Evolutionary conservation across 2,113 vertebrate genomes (phyloP), one percentile per base, ranked within the genome.

Genomic region (Hippocampus barbouri): DNA sequence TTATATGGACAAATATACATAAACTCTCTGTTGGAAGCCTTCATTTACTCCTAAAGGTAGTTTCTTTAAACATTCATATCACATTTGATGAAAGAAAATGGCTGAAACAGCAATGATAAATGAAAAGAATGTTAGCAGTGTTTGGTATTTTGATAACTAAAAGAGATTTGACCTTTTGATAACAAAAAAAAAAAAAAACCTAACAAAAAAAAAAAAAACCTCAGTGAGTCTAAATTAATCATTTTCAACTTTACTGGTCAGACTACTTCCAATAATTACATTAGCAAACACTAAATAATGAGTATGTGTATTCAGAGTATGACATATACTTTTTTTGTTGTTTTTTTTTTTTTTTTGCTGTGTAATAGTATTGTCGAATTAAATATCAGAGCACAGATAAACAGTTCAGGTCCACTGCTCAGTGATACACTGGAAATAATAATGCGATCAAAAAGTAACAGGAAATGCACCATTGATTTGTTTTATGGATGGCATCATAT

Each of bases 1-100:
- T 27, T 66, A 2, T 27, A 60, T 83, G 21, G 68, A 66, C 23
- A 51, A 15, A 49, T 64, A 60, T 43, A 23, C 53, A 56, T 8
- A 34, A 11, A 23, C 20, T 53, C 11, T n/a, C 23, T 47, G 27
- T 70, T 51, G 14, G 40, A 11, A 61, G 47, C 41, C 65, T 53
- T 11, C 25, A 34, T 59, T 69, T 11, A 53, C 43, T 23, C 68
- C 8, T 67, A 43, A 54, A 25, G 30, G 15, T 62, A 21, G 1
- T 2, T 62, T 40, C 34, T 62, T 38, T 20, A 2, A 38, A 8
- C 8, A 30, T 25, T 60, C 5, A 38, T 3, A 45, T 49, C 15
- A 16, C 47, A 18, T 40, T 62, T 21, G 8, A 20, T 38, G 20
- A 38, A 1, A 27, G 10, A 60, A 14, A 27, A 27, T 38, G 5